Evolutionary conservation across 2,888 invertebrate genomes (phyloP).

Genomic region (Smittia aterrima): DNA sequence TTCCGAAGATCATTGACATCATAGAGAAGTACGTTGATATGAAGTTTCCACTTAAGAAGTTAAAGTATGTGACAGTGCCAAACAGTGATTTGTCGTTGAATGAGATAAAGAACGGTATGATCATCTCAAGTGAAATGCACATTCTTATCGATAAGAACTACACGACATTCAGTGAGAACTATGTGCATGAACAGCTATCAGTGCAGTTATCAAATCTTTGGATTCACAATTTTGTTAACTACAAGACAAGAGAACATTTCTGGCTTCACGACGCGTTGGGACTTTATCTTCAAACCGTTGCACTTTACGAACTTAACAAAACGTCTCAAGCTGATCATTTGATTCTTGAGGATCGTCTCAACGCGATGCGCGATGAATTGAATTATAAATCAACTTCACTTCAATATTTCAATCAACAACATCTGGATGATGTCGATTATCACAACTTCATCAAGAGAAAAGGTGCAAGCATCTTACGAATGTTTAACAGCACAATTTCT

Average conservation of each 20-base stretch:
- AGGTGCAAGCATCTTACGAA: constrained; percentile 39
- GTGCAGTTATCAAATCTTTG: constrained; percentile 15
- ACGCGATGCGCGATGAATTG: constrained; percentile 31
- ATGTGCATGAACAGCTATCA: neutral
- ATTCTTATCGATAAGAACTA: constrained; percentile 31
- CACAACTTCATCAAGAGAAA: constrained; percentile 38
- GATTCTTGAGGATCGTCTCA: constrained; percentile 31
- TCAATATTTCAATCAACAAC: constrained; percentile 27
- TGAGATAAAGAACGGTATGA: constrained; percentile 41
- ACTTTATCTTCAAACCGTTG: constrained; percentile 23
- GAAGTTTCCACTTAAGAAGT: constrained; percentile 20
- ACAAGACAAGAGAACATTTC: constrained; percentile 29
- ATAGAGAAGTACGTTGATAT: constrained; percentile 29
- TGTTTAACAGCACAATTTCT: constrained; percentile 33
- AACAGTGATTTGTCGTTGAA: constrained; percentile 29
- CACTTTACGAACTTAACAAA: neutral
- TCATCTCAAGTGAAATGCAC: constrained; percentile 39
- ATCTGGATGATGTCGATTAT: constrained; percentile 26
- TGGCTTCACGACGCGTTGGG: constrained; percentile 36
- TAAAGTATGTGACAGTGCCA: constrained; percentile 41
- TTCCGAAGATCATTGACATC: constrained; percentile 35
- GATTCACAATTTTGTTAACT: constrained; percentile 27
- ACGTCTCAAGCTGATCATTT: constrained; percentile 35
- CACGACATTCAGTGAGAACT: constrained; percentile 27
- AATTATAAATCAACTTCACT: constrained; percentile 34